Evolutionary conservation across 2,888 invertebrate species (phyloP), one percentile per base, ranked within the genome.

Genomic region (Cephus runcator): DNA sequence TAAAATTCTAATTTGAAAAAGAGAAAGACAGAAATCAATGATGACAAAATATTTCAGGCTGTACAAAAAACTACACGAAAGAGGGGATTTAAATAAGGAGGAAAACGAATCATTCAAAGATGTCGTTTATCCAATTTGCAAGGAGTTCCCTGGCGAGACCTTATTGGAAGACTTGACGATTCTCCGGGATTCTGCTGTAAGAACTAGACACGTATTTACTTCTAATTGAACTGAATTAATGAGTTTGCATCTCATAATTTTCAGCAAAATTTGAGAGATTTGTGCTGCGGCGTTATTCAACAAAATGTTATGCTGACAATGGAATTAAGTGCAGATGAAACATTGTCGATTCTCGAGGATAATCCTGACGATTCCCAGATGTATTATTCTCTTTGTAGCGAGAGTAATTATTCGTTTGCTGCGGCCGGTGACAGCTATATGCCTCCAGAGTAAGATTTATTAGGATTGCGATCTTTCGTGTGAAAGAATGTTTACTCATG

Each of bases 351-450:
- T 74, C 84, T 91, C 69, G 88, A 88, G 4, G 91, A 91, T 68
- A 88, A 87, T 77, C 88, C 88, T 30, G 89, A 90, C 76, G 91
- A 91, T 69, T 88, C 91, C 1, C 89, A 90, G 71, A 86, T 88
- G 80, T 91, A 88, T 81, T 88, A 91, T 81, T 91, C 91, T 4
- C 84, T 91, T 1, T 88, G 87, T 77, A 90, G 89, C 75, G 90
- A 90, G 12, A 86, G 82, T 69, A 88, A 87, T 79, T 86, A 86
- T 74, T 79, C 88, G 31, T 87, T 87, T 31, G 87, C 88, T 74
- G 84, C 84, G 23, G 86, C 81, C 77, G 88, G 87, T 40, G 88
- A 89, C 77, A 91, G 90, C 80, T 90, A 86, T 78, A 83, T 90
- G 79, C 87, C 88, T 11, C 84, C 83, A 11, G 85, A 86, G 88